These are phyloP conservation scores for Lamproptera curius DNA, from an alignment of 2,888 invertebrate genomes.

Conservation along the genomic window DNA sequence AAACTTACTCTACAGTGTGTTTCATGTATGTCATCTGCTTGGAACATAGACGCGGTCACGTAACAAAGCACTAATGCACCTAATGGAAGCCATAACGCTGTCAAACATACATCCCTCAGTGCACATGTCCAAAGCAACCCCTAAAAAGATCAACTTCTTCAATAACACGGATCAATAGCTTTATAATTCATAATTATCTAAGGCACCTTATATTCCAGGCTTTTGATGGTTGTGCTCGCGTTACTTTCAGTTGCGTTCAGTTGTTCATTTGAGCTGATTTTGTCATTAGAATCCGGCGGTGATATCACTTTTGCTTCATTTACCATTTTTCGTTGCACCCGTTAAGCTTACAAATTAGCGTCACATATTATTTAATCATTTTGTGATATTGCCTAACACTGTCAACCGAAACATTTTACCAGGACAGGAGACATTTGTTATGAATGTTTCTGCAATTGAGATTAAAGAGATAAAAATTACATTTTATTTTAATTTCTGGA, in stretches of 20 bases:
- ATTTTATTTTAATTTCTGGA: neutral
- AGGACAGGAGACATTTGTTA: too few species aligned
- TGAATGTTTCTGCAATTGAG: too few species aligned
- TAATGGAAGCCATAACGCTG: conserved; percentile 91
- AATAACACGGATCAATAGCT: conserved; percentile 15
- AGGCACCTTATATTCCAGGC: conserved; percentile 62
- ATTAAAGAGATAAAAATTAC: too few species aligned
- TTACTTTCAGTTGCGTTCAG: too few species aligned
- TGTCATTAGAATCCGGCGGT: conserved; percentile 56
- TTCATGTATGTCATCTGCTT: conserved; percentile 95
- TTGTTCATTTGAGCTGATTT: conserved; percentile 52
- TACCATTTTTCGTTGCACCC: conserved; percentile 62
- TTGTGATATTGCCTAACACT: conserved; percentile 5
- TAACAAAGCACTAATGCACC: conserved; percentile 92
- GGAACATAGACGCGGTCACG: conserved; percentile 92
- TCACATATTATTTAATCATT: conserved; percentile 19
- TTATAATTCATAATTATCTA: conserved; percentile 1
- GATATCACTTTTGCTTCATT: conserved; percentile 71
- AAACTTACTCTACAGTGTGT: conserved; percentile 93
- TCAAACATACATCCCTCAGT: conserved; percentile 88
- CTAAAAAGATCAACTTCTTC: conserved; percentile 41
- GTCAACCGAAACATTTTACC: conserved; percentile 5
- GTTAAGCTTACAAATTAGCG: conserved; percentile 38
- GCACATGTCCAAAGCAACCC: conserved; percentile 84
- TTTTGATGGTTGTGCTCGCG: conserved; percentile 50